These are phyloP conservation scores for Clivina fossor DNA, from an alignment of 2,888 invertebrate genomes.

Conservation along the genomic window DNA sequence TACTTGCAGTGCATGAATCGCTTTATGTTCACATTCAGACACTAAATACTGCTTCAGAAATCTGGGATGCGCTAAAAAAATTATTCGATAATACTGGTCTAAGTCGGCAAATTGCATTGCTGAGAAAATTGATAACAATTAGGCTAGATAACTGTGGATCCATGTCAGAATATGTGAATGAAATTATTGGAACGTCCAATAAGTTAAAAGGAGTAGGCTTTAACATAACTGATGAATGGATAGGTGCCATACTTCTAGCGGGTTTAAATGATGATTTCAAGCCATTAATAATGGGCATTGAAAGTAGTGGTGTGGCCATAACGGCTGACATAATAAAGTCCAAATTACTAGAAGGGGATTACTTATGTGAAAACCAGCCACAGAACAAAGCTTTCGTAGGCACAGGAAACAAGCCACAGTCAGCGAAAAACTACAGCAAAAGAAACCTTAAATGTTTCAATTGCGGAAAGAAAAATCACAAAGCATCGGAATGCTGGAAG, in stretches of 20 bases:
- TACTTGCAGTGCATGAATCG: constrained; percentile 5
- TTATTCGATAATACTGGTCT: constrained; percentile 19
- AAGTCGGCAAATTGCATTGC: constrained; percentile 10
- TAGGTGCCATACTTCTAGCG: constrained; percentile 20
- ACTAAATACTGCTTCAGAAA: constrained; percentile 16
- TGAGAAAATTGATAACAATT: constrained; percentile 6
- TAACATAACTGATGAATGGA: constrained; percentile 15
- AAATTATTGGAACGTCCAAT: constrained; percentile 11
- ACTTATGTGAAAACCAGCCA: too few relatives aligned
- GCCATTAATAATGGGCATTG: constrained; percentile 21
- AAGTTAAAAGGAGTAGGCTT: constrained; percentile 19
- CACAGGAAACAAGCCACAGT: constrained; percentile 8
- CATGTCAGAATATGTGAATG: constrained; percentile 16
- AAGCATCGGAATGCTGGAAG: constrained; percentile 12
- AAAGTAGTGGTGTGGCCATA: constrained; percentile 7
- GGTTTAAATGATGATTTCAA: constrained; percentile 15
- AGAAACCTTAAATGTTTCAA: constrained; percentile 9
- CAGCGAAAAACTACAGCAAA: too few relatives aligned
- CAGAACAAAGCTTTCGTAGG: constrained; percentile 12
- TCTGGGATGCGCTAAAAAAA: constrained; percentile 13
- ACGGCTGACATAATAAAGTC: constrained; percentile 12
- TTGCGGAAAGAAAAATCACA: constrained; percentile 23
- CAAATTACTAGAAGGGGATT: constrained; percentile 10
- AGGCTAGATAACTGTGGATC: constrained; percentile 10
- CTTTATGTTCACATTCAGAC: constrained; percentile 19